Percentiles rank a stretch among this genome's conserved stretches.
Conservation (phyloP, 2,113 vertebrate species). For the Morone saxatilis region DNA sequence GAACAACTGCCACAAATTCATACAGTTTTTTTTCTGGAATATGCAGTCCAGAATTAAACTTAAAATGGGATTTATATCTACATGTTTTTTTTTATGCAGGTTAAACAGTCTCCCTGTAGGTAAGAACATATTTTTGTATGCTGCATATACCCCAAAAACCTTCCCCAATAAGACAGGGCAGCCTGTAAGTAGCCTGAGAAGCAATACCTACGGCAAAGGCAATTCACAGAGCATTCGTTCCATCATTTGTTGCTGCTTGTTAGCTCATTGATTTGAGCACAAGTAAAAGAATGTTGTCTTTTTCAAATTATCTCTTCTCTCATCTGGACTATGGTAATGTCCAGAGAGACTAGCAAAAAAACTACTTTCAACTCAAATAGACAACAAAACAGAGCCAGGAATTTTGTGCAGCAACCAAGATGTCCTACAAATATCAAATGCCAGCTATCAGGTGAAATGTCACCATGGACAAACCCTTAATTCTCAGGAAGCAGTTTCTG, state of each 20-base stretch:
- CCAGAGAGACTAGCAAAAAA: not conserved
- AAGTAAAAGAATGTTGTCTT: not conserved
- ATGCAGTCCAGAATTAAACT: not conserved
- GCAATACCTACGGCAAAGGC: not conserved
- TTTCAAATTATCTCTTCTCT: not conserved
- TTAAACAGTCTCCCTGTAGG: not conserved
- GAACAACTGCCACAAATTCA: too few species aligned
- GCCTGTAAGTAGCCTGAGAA: not conserved
- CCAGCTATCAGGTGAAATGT: slow-evolving; percentile 26
- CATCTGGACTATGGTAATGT: not conserved
- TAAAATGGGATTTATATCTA: too few species aligned
- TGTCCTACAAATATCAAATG: slow-evolving; percentile 33
- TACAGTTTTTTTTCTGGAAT: not conserved
- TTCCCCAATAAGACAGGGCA: not conserved
- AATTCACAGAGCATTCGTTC: not conserved
- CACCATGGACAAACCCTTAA: slow-evolving; percentile 24
- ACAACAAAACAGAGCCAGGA: not conserved
- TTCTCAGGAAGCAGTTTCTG: slow-evolving; percentile 7
- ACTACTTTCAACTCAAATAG: not conserved
- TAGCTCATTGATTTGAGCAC: not conserved
- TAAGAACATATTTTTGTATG: not conserved
- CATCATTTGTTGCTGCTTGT: not conserved
- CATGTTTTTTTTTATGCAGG: too few species aligned
- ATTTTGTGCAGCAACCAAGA: slow-evolving; percentile 7
- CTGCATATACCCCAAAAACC: not conserved